Base-by-base conservation (phyloP, 2,888 invertebrate genomes). In the Phanerotoma sp. region DNA sequence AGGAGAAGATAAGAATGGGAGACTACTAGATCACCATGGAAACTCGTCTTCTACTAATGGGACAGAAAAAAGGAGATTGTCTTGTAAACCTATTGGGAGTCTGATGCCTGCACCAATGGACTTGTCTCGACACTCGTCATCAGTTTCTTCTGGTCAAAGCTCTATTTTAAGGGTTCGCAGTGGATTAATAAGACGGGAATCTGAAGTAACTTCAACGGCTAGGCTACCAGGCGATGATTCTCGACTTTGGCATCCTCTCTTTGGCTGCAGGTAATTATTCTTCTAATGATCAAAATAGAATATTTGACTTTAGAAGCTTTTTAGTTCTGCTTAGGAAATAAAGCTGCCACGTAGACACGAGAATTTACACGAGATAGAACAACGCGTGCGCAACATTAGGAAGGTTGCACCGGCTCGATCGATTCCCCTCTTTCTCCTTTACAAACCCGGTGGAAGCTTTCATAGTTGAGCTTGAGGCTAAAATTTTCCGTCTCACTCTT, bases 221-320 rank as follows among this genome's bases (percentile, higher is more conserved):
- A 33, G 32, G 30, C 25, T 46, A 13, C 46, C 45, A 13, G 73
- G 71, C 18, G 74, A 75, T 52, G 75, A 75, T 56, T 74, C 86
- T 67, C 87, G 88, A 62, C 79, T 91, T 47, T 91, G 91, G 91
- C 91, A 91, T 80, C 91, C 91, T 51, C 81, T 91, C 45, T 91
- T 91, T 77, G 88, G 90, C 13, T 50, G 46, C 83, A 91, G 89
- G 91, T 91, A 80, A 87, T 62, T 40, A 55, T 42, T 38, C 15
- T 37, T 20, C 22, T 9, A 32, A 16, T 32, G 10, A 32, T 41
- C 18, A 10, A 13, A 63, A 25, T 22, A 21, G 22, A n/a, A n/a
- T n/a, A n/a, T n/a, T n/a, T n/a, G n/a, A 41, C 13, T 22, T 13
- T 22, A 25, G 22, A 5, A n/a, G n/a, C n/a, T n/a, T 41, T 21